Conservation (phyloP, 2,888 invertebrate species). For the Apodemia duryi region DNA sequence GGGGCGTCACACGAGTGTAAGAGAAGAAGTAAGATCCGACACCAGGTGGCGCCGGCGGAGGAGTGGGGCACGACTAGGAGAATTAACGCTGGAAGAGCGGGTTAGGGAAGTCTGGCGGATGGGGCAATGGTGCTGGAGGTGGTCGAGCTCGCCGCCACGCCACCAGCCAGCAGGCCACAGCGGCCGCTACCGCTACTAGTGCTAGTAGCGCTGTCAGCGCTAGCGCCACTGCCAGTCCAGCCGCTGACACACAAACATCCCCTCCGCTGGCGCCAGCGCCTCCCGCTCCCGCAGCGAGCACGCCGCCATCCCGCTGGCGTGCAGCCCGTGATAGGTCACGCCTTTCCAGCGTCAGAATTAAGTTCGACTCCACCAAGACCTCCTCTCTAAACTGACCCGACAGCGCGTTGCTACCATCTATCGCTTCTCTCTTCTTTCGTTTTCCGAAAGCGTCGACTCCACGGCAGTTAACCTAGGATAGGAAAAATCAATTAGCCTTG, state of each 20-base stretch:
- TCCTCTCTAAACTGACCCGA: conserved; percentile 94
- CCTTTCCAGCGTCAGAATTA: conserved; percentile 92
- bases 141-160: conserved; percentile 94
- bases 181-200: conserved; percentile 95
- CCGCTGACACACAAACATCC: conserved; percentile 96
- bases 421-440: conserved; percentile 83
- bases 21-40: conserved; percentile 67
- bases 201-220: conserved; percentile 95
- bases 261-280: conserved; percentile 79
- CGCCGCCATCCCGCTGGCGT: conserved; percentile 90
- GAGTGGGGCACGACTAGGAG: conserved; percentile 68
- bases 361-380: conserved; percentile 94
- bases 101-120: conserved; percentile 97
- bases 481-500: neutral
- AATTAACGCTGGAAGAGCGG: conserved; percentile 85
- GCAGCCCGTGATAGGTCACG: conserved; percentile 87
- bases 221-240: conserved; percentile 94
- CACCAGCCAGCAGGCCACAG: conserved; percentile 97
- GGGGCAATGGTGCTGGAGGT: conserved; percentile 92
- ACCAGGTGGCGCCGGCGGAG: conserved; percentile 78
- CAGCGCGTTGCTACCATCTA: conserved; percentile 73
- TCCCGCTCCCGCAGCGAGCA: conserved; percentile 79
- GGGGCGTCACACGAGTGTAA: conserved; percentile 47
- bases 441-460: conserved; percentile 94
- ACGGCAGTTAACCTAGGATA: conserved; percentile 89